Evolutionary conservation across 2,113 vertebrate species (phyloP).

Genomic region (Pygathrix nemaeus): DNA sequence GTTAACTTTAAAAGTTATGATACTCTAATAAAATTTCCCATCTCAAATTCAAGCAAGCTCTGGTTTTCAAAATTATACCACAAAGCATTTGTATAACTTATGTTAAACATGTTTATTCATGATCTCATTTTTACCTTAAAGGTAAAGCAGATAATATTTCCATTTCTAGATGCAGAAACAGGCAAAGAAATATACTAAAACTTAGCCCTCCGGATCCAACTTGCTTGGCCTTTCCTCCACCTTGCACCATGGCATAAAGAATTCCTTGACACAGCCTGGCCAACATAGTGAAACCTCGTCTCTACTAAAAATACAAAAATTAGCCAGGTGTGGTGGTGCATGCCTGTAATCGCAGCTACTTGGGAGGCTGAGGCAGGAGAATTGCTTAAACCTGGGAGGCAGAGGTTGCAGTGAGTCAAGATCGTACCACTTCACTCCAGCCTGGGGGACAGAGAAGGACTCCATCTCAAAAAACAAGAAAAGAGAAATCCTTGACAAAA

Average conservation of each 20-base stretch:
- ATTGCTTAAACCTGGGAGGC: too few species aligned
- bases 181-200: slow-evolving; percentile 24
- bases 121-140: slow-evolving; percentile 8
- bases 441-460: too few species aligned
- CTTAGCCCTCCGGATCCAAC: background rate
- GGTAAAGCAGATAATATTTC: background rate
- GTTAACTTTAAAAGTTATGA: background rate
- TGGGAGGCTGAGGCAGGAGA: too few species aligned
- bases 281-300: too few species aligned
- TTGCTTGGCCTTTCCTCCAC: background rate
- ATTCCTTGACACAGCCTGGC: background rate
- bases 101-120: background rate
- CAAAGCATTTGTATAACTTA: background rate
- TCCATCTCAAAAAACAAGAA: too few species aligned
- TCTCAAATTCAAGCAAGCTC: background rate
- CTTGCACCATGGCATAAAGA: background rate
- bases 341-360: too few species aligned
- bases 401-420: too few species aligned
- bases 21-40: background rate
- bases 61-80: background rate
- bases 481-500: background rate
- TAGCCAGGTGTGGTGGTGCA: too few species aligned
- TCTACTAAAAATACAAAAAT: too few species aligned
- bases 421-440: too few species aligned
- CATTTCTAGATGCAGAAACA: slow-evolving; percentile 37